Evolutionary conservation across 2,888 invertebrate genomes (phyloP).

Genomic region (Oscheius sp.): DNA sequence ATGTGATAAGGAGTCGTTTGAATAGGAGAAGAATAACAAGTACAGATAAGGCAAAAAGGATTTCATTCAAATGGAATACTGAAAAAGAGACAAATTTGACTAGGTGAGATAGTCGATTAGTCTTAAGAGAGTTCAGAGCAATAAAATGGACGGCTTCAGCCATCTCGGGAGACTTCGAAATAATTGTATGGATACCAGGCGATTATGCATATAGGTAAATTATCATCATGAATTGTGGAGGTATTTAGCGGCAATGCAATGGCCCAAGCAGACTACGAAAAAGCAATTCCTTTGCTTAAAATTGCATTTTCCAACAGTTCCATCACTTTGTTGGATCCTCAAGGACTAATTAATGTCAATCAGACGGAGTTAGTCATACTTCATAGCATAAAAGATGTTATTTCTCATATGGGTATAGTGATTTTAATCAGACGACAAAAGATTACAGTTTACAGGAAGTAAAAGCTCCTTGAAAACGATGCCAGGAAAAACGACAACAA

Average conservation of each 20-base stretch:
- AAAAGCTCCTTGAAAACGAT: too few species aligned
- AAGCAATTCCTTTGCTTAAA: too few species aligned
- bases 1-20: too few species aligned
- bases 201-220: neutral
- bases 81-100: neutral
- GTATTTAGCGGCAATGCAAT: neutral
- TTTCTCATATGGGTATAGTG: too few species aligned
- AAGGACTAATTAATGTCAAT: too few species aligned
- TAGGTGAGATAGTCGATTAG: neutral
- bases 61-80: neutral
- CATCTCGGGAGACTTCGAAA: neutral
- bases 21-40: neutral
- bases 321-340: too few species aligned
- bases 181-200: slow-evolving; percentile 6
- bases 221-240: neutral
- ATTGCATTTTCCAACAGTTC: too few species aligned
- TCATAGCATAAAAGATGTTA: too few species aligned
- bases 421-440: too few species aligned
- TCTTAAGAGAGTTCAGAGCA: neutral
- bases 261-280: neutral
- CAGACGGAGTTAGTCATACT: too few species aligned
- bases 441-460: too few species aligned
- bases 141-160: neutral
- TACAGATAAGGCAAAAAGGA: neutral
- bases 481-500: too few species aligned